Evolutionary conservation across 2,888 invertebrate genomes (phyloP).

Genomic region (Herminia tarsipennalis): DNA sequence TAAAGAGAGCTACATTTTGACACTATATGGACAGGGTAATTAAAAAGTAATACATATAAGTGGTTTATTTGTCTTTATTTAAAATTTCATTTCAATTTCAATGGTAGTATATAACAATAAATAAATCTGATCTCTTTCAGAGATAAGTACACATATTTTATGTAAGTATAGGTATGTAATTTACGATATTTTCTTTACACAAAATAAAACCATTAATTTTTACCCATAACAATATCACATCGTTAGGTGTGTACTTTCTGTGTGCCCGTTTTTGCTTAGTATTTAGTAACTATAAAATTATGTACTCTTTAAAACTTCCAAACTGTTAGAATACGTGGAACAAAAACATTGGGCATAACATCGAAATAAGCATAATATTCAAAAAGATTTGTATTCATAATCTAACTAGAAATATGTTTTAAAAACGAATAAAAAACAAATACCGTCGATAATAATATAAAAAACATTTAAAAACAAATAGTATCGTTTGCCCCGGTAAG

Average conservation of each 20-base stretch:
- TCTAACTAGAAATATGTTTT: constrained; percentile 22
- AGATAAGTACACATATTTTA: constrained; percentile 71
- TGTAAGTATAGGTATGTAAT: constrained; percentile 62
- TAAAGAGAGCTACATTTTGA: no score
- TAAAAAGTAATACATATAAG: constrained; percentile 31
- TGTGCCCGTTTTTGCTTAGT: constrained; percentile 74
- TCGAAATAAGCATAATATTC: constrained; percentile 17
- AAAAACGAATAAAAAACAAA: constrained; percentile 39
- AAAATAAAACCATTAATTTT: constrained; percentile 78
- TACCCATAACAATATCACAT: constrained; percentile 82
- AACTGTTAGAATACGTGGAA: constrained; percentile 26
- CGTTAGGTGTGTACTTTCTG: constrained; percentile 74
- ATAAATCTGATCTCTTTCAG: constrained; percentile 79
- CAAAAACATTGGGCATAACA: constrained; percentile 37
- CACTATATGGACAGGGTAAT: no score
- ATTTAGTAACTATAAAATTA: constrained; percentile 47
- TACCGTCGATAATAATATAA: constrained; percentile 54
- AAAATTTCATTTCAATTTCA: constrained; percentile 74
- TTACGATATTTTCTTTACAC: constrained; percentile 74
- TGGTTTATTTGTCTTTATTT: constrained; percentile 76
- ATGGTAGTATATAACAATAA: constrained; percentile 82
- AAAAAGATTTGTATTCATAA: constrained; percentile 22
- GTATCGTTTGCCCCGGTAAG: constrained; percentile 81
- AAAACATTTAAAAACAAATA: constrained; percentile 56
- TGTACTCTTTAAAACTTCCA: constrained; percentile 37